phyloP scores from a whole-genome alignment of 2,797 vertebrate species.

The Schizopygopsis malacanthus region DNA sequence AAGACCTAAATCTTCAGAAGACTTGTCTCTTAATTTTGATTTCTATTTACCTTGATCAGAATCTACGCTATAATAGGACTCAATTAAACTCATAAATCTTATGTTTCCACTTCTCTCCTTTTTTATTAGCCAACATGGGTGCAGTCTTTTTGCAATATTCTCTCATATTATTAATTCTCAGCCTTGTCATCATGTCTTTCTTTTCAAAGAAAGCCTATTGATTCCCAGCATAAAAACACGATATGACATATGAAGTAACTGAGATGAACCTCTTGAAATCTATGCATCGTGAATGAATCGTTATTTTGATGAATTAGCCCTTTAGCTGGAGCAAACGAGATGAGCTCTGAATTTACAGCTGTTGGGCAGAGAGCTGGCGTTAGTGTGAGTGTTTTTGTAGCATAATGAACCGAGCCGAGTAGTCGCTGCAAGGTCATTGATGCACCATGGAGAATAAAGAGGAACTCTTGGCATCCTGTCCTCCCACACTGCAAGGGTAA shows the following conservation, averaged over 20 bases:
- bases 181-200: neutral
- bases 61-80: neutral
- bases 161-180: neutral
- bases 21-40: neutral
- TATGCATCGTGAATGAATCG: constrained; percentile 19
- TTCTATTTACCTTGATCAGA: neutral
- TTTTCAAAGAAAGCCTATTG: constrained; percentile 1
- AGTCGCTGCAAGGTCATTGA: constrained; percentile 43
- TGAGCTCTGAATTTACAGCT: constrained; percentile 25
- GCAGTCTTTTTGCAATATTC: neutral
- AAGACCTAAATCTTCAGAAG: neutral
- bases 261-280: constrained; percentile 31
- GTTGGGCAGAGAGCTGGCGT: constrained; percentile 22
- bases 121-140: neutral
- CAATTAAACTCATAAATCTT: neutral
- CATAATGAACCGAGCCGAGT: constrained; percentile 36
- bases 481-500: constrained; percentile 38
- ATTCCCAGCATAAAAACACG: constrained; percentile 13
- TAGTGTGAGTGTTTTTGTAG: constrained; percentile 30
- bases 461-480: constrained; percentile 46
- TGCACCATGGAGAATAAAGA: constrained; percentile 43
- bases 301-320: constrained; percentile 41
- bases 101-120: neutral
- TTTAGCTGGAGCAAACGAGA: constrained; percentile 20
- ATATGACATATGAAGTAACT: constrained; percentile 29